Conservation (phyloP, 2,888 invertebrate species). For the Augiades crinisus region DNA sequence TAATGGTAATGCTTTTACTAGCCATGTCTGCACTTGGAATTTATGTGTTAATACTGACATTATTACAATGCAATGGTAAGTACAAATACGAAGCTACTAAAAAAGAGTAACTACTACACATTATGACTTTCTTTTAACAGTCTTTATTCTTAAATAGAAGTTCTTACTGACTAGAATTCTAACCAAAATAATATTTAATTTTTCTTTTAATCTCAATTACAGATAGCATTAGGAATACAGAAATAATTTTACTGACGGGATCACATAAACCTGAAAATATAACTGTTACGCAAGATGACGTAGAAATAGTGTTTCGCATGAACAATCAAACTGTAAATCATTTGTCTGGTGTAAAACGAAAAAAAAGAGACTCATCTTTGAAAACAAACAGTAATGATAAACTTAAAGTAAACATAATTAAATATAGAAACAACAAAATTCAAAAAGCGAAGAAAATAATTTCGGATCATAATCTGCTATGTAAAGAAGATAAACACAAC, state of each 20-base stretch:
- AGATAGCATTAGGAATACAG: slow-evolving; percentile 48
- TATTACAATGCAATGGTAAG: slow-evolving; percentile 51
- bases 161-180: too few relatives aligned
- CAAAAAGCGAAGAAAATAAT: slow-evolving; percentile 56
- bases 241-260: slow-evolving; percentile 55
- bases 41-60: slow-evolving; percentile 47
- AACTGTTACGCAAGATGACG: slow-evolving; percentile 43
- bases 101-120: too few relatives aligned
- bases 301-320: slow-evolving; percentile 47
- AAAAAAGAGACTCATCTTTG: slow-evolving; percentile 33
- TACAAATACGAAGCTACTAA: too few relatives aligned
- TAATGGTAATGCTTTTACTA: slow-evolving; percentile 44
- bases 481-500: slow-evolving; percentile 49
- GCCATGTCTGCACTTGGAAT: slow-evolving; percentile 45
- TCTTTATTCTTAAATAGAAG: too few relatives aligned
- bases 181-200: too few relatives aligned
- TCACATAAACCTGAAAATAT: slow-evolving; percentile 48
- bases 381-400: slow-evolving; percentile 24
- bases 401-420: slow-evolving; percentile 28
- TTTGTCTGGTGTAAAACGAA: neutral
- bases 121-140: too few relatives aligned
- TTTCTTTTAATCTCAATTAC: slow-evolving; percentile 25
- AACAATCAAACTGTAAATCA: slow-evolving; percentile 39
- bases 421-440: slow-evolving; percentile 47
- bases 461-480: slow-evolving; percentile 52